Percentiles rank a stretch among this genome's conserved stretches.
Conservation (phyloP, 2,797 vertebrate species). For the Chelmon rostratus region DNA sequence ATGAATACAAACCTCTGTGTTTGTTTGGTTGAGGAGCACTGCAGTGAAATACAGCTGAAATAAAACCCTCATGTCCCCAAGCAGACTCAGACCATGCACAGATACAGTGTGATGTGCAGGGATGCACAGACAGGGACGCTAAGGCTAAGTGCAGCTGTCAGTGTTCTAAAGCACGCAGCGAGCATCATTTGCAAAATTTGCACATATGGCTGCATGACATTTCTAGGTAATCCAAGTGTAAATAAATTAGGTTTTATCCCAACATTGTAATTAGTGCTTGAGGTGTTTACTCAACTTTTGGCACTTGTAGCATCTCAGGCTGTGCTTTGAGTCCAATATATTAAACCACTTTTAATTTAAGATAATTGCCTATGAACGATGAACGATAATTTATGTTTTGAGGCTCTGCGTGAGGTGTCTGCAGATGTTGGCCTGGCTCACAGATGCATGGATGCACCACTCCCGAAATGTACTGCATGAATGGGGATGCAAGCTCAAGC, state of each 20-base stretch:
- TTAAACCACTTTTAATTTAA: constrained; percentile 2
- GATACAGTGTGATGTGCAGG: constrained; percentile 7
- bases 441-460: not conserved
- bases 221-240: constrained; percentile 5
- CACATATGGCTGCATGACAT: constrained; percentile 12
- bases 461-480: not conserved
- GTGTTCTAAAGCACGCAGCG: constrained; percentile 1
- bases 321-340: constrained; percentile 1
- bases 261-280: constrained; percentile 18
- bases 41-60: constrained; percentile 49
- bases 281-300: constrained; percentile 24
- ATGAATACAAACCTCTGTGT: constrained; percentile 62
- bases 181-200: not conserved
- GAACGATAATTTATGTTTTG: not conserved
- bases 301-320: not conserved
- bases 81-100: constrained; percentile 18
- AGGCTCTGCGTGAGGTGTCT: not conserved
- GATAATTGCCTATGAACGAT: not conserved
- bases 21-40: constrained; percentile 57
- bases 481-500: too few relatives aligned
- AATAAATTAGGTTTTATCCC: constrained; percentile 20
- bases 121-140: not conserved
- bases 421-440: not conserved
- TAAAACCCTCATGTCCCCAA: constrained; percentile 39
- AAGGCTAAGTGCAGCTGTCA: not conserved